phyloP scores from a whole-genome alignment of 2,888 invertebrate species.

The Pandemis cinnamomeana region DNA sequence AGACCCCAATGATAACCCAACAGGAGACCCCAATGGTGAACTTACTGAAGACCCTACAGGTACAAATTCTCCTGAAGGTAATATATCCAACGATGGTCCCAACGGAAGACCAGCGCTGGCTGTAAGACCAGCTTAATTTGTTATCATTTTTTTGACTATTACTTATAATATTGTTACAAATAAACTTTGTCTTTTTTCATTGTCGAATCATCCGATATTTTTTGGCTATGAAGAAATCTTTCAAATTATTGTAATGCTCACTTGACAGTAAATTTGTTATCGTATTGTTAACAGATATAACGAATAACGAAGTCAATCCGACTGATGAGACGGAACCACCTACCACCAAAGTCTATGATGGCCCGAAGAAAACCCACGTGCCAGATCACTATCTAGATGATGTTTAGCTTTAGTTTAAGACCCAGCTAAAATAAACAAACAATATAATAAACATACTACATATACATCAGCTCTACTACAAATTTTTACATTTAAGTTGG shows the following conservation, averaged over 20 bases:
- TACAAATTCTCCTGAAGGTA: not conserved
- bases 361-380: slow-evolving; percentile 41
- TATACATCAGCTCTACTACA: no score
- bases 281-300: not conserved
- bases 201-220: no score
- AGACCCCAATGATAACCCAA: not conserved
- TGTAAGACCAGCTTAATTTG: no score
- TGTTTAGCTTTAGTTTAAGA: not conserved
- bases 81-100: not conserved
- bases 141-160: no score
- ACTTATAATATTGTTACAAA: no score
- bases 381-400: slow-evolving; percentile 60
- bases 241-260: not conserved
- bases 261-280: not conserved
- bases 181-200: no score
- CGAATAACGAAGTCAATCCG: not conserved
- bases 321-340: slow-evolving; percentile 19
- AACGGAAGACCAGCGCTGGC: no score
- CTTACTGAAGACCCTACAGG: not conserved
- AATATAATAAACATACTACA: no score
- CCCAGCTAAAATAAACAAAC: no score
- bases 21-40: not conserved
- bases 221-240: no score
- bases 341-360: slow-evolving; percentile 44
- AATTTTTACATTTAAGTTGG: no score